Evolutionary conservation across 2,888 invertebrate species (phyloP).

Genomic region (Mechanitis mazaeus): DNA sequence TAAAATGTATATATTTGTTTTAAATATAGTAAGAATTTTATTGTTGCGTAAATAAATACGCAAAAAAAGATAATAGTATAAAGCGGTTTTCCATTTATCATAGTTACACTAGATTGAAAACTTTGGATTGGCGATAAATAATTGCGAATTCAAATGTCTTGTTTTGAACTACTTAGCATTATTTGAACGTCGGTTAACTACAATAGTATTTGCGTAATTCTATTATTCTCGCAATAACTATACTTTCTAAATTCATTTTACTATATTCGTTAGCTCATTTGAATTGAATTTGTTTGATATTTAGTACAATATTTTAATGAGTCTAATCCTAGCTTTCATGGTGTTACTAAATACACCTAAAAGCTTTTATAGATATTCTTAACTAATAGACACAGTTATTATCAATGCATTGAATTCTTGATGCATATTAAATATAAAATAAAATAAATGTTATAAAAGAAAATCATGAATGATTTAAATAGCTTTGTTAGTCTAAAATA

Average conservation of each 20-base stretch:
- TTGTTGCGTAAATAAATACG: no score
- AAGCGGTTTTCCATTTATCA: conserved; percentile 8
- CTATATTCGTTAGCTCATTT: conserved; percentile 19
- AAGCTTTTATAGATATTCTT: neutral
- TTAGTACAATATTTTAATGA: conserved; percentile 13
- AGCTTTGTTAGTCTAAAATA: conserved; percentile 3
- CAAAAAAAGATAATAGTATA: neutral
- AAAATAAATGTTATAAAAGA: neutral
- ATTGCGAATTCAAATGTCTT: conserved; percentile 28
- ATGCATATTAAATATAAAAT: neutral
- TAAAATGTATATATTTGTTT: no score
- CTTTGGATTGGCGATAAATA: conserved; percentile 28
- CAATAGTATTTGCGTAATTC: conserved; percentile 28
- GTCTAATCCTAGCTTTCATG: neutral
- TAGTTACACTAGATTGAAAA: conserved; percentile 27
- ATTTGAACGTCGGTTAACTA: conserved; percentile 24
- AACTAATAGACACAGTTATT: neutral
- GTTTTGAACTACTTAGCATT: conserved; percentile 24
- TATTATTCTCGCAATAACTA: conserved; percentile 24
- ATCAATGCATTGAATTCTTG: neutral
- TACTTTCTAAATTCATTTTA: conserved; percentile 24
- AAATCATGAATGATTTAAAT: neutral
- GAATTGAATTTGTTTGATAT: conserved; percentile 13
- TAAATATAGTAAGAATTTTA: no score
- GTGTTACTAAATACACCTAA: neutral